Evolutionary conservation across 2,888 invertebrate species (phyloP).

Genomic region (Celastrina argiolus): DNA sequence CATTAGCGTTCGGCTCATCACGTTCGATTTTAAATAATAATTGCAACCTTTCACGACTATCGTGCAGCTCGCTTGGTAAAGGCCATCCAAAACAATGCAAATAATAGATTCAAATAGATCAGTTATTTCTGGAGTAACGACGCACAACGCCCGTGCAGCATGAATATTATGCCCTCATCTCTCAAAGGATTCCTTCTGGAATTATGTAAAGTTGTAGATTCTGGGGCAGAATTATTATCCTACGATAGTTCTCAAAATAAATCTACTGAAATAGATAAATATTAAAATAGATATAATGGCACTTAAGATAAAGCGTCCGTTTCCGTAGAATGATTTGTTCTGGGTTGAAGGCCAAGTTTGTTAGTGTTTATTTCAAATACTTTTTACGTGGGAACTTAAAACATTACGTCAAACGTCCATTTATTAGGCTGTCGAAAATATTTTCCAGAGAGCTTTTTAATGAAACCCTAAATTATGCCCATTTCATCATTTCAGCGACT

Average conservation of each 20-base stretch:
- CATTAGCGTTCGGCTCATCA: background rate
- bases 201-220: background rate
- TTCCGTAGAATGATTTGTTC: background rate
- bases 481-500: no score
- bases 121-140: constrained; percentile 13
- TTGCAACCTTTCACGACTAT: background rate
- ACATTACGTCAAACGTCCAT: background rate
- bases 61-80: background rate
- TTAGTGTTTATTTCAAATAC: background rate
- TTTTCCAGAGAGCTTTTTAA: no score
- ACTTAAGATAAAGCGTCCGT: background rate
- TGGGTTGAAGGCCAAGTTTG: constrained; percentile 1
- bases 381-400: background rate
- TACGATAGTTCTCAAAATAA: background rate
- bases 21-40: constrained; percentile 16
- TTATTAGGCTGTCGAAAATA: background rate
- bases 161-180: background rate
- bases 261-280: background rate
- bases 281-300: background rate
- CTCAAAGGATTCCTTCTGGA: background rate
- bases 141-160: background rate
- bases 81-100: constrained; percentile 11
- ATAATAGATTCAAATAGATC: constrained; percentile 13
- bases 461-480: no score
- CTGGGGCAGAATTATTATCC: background rate